Evolutionary conservation across 2,113 vertebrate genomes (phyloP).

Genomic region (Jacana jacana): DNA sequence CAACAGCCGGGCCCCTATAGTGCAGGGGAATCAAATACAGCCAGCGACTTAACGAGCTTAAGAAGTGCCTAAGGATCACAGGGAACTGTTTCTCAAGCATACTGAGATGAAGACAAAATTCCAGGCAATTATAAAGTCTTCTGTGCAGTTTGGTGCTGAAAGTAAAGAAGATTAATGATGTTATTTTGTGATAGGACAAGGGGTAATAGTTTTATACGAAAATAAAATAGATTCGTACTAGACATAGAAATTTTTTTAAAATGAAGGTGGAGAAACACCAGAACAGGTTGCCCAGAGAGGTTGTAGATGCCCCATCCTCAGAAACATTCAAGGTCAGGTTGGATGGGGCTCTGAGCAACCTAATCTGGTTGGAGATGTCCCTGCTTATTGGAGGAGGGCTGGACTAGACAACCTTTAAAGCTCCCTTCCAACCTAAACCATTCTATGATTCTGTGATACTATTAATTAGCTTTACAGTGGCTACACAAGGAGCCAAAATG

Average conservation of each 20-base stretch:
- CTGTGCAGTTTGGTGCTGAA: background rate
- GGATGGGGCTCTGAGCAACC: background rate
- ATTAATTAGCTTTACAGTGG: background rate
- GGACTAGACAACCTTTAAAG: background rate
- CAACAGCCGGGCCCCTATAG: too few species aligned
- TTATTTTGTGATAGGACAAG: background rate
- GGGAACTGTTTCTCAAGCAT: background rate
- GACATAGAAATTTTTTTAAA: background rate
- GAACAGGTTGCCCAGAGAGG: background rate
- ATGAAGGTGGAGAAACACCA: background rate
- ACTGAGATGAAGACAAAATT: background rate
- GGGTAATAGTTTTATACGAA: background rate
- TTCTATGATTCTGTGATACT: background rate
- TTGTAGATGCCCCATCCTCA: background rate
- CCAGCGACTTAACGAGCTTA: background rate
- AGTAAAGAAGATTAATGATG: background rate
- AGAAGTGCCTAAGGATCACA: accelerated
- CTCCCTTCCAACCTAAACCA: background rate
- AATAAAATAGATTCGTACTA: background rate
- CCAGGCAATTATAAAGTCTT: background rate
- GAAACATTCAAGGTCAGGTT: background rate
- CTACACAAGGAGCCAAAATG: background rate
- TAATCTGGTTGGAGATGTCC: background rate
- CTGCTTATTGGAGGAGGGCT: background rate
- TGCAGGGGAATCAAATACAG: background rate